Evolutionary conservation across 1,140 invertebrate species (phyloP).

Genomic region (Oscheius sp.): DNA sequence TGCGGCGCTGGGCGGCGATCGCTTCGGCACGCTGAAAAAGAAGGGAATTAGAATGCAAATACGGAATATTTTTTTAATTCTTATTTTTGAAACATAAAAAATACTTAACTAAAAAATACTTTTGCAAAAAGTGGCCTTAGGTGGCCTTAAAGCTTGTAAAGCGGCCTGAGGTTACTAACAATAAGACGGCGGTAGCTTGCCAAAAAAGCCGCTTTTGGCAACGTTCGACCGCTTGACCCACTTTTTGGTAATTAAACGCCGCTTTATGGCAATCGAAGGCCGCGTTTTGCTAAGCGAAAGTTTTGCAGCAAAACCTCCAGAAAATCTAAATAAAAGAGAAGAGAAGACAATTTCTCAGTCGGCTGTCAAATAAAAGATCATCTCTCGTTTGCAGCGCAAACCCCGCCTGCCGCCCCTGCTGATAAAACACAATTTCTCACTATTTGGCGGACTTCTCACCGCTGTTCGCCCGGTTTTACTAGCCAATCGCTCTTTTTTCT

Average conservation of each 20-base stretch:
- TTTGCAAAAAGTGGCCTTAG: not conserved
- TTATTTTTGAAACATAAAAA: not conserved
- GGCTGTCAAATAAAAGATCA: no score
- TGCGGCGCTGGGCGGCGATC: constrained; percentile 47
- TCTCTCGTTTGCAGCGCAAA: no score
- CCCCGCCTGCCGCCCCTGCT: no score
- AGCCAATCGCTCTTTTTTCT: no score
- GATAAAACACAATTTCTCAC: no score
- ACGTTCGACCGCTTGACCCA: not conserved
- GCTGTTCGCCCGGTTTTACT: no score
- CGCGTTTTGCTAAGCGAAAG: no score
- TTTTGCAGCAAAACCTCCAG: no score
- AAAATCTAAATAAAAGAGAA: no score
- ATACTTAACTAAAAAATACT: constrained; percentile 12
- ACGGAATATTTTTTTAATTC: not conserved
- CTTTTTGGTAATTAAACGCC: not conserved
- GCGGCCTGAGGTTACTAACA: not conserved
- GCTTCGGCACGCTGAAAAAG: constrained; percentile 38
- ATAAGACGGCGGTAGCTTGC: not conserved
- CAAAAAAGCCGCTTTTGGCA: not conserved
- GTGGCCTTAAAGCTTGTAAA: not conserved
- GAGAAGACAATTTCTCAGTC: no score
- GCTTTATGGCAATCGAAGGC: not conserved
- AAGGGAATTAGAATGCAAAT: not conserved
- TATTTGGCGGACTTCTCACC: no score